Conservation (phyloP, 2,888 invertebrate species). For the Halictus ligatus region DNA sequence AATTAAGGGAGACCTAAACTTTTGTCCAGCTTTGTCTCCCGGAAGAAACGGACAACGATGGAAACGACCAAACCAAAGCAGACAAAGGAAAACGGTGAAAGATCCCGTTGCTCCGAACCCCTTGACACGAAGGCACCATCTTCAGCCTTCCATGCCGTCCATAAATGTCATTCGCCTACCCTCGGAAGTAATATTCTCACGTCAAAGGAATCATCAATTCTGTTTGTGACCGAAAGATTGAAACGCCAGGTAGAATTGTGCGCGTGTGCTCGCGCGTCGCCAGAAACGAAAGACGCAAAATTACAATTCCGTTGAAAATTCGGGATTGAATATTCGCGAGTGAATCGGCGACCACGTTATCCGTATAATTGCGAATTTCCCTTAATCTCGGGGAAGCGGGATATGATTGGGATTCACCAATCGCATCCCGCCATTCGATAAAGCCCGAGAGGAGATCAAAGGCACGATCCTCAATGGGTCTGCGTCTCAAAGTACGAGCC, state of each 20-base stretch:
- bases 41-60: conserved; percentile 23
- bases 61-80: neutral
- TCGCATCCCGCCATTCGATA: conserved; percentile 73
- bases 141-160: neutral
- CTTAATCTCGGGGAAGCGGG: conserved; percentile 75
- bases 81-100: neutral
- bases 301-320: conserved; percentile 30
- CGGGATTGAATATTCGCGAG: conserved; percentile 55
- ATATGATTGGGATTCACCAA: conserved; percentile 77
- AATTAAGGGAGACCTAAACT: no score
- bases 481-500: conserved; percentile 47
- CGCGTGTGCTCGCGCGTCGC: neutral
- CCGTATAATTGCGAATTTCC: conserved; percentile 80
- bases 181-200: conserved; percentile 1
- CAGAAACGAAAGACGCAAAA: conserved; percentile 4
- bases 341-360: conserved; percentile 49
- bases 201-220: conserved; percentile 4
- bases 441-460: conserved; percentile 78
- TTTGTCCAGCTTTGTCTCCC: no score
- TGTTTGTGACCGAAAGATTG: neutral
- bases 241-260: neutral
- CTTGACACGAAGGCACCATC: conserved; percentile 7
- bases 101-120: neutral
- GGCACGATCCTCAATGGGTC: conserved; percentile 65
- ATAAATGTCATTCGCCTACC: neutral